Conservation (phyloP, 2,888 invertebrate species). For the Hydraecia micacea region DNA sequence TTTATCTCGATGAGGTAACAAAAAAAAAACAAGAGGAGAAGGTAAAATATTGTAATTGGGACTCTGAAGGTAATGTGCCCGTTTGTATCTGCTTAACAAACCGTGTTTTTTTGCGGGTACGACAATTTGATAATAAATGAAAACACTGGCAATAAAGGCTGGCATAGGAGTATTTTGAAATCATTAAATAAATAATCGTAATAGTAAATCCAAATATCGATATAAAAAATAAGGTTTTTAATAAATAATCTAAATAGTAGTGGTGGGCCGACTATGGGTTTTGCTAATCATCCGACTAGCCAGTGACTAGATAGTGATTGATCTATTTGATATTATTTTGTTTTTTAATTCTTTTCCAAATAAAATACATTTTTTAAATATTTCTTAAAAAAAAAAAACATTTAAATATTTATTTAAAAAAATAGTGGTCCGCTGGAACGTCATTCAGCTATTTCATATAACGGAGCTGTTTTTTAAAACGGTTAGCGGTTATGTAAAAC, state of each 20-base stretch:
- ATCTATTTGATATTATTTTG: background rate
- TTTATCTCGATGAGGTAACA: constrained; percentile 36
- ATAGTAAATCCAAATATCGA: background rate
- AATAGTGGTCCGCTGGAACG: too few species aligned
- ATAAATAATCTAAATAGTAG: background rate
- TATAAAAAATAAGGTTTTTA: background rate
- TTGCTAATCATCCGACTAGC: background rate
- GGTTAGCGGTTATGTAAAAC: too few species aligned
- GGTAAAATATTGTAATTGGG: constrained; percentile 8
- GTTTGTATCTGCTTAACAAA: background rate
- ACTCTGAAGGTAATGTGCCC: background rate
- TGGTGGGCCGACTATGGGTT: background rate
- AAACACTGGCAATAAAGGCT: background rate
- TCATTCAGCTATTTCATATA: too few species aligned
- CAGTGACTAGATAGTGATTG: too few species aligned
- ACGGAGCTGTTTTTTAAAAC: too few species aligned
- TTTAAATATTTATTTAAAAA: too few species aligned
- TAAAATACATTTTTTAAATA: too few species aligned
- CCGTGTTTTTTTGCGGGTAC: background rate
- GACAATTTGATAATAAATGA: background rate
- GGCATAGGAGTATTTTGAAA: background rate
- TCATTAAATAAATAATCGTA: background rate
- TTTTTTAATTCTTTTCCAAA: too few species aligned
- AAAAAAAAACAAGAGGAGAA: constrained; percentile 32
- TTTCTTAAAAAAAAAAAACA: too few species aligned